These are phyloP conservation scores for Himantopus leucocephalus DNA, from an alignment of 2,113 vertebrate species.

Conservation along the genomic window DNA sequence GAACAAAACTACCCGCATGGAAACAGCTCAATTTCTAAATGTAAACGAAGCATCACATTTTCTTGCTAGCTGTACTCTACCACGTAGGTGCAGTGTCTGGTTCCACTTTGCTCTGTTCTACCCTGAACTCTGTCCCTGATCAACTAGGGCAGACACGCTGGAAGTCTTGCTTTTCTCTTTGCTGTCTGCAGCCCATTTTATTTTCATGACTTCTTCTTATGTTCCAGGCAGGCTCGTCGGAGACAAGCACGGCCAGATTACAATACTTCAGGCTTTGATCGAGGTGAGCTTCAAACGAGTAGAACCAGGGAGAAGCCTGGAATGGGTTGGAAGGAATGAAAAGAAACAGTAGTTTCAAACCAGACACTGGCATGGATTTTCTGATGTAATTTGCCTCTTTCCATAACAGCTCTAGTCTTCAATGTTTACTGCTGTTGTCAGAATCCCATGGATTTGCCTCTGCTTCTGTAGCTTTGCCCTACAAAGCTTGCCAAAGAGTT, in stretches of 20 bases:
- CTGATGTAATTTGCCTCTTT: background rate
- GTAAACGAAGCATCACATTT: background rate
- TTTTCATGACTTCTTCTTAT: background rate
- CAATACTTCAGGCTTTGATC: constrained; percentile 48
- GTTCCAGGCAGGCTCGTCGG: constrained; percentile 27
- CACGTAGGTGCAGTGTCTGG: background rate
- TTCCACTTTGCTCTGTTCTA: background rate
- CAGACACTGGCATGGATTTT: background rate
- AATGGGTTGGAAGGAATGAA: background rate
- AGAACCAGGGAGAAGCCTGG: background rate
- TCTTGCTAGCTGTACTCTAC: background rate
- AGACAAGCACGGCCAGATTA: constrained; percentile 48
- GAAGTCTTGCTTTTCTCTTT: background rate
- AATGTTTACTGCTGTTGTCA: background rate
- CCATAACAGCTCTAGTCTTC: background rate
- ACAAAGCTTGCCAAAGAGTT: background rate
- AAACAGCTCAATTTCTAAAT: background rate
- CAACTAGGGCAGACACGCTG: background rate
- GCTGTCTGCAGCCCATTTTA: background rate
- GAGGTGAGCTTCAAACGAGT: constrained; percentile 49
- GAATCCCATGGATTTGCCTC: background rate
- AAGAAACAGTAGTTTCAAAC: background rate
- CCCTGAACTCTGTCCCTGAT: background rate
- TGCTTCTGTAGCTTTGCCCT: background rate
- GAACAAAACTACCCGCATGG: background rate